Base-by-base conservation (phyloP, 2,888 invertebrate species). In the Leucozona laternaria region DNA sequence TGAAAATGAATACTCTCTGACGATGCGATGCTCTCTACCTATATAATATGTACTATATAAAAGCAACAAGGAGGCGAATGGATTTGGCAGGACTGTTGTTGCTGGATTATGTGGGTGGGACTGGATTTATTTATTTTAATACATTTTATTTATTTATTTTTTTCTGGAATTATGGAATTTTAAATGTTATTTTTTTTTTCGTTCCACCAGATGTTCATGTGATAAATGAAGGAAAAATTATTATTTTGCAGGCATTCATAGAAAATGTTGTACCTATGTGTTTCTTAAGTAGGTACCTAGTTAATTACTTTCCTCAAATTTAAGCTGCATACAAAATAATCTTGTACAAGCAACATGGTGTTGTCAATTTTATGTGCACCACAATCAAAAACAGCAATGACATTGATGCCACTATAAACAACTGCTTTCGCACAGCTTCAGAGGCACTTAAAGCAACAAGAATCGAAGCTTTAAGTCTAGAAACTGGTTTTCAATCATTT, bases 1-100 rank as follows among this genome's bases (percentile, higher is more conserved):
- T 85, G 81, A 81, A 77, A 81, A 77, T 81, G 77, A 81, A 78
- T 68, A 62, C 77, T 77, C 40, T 37, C 77, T 72, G 81, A 78
- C 55, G 53, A 60, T 68, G 73, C 53, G 58, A 37, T 68, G 34
- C 20, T 58, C 4, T 20, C 2, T 45, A 1, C 20, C 11, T 15
- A 13, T 4, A 50, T 22, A 17, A 10, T 31, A 4, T 25, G 4
- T 13, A 17, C 11, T 11, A 13, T 20, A 8, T 7, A 17, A 2
- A 45, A 15, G 43, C 31, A 64, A 48, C 45, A 17, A 45, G 10
- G 57, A n/a, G 31, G 50, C 15, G n/a, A 22, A 37, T 50, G 37
- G 37, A 53, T 68, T 68, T 53, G 50, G 68, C 22, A 37, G 22
- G 37, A 50, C 20, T 22, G 50, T 37, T n/a, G 34, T 45, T 17